Percentiles rank a stretch among this genome's conserved stretches.
phyloP scores from a whole-genome alignment of 2,113 vertebrate genomes.

The Baryphthengus martii region DNA sequence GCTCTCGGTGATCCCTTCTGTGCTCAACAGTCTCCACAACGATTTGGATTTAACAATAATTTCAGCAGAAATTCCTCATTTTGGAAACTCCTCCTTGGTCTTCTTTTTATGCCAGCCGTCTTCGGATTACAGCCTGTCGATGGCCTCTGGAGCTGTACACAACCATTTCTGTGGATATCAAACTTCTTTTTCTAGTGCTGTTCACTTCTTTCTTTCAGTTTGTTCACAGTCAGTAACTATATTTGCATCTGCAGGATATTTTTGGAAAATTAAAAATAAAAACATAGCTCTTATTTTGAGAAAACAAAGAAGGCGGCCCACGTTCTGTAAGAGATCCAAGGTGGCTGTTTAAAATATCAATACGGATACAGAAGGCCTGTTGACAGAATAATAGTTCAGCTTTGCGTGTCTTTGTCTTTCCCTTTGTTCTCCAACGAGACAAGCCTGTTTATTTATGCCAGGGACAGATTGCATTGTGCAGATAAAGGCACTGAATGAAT shows the following conservation, averaged over 20 bases:
- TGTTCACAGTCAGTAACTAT: not conserved
- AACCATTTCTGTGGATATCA: not conserved
- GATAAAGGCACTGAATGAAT: not conserved
- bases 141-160: not conserved
- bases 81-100: not conserved
- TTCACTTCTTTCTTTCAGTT: not conserved
- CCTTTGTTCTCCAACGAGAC: not conserved
- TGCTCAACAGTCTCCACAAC: not conserved
- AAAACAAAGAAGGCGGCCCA: not conserved
- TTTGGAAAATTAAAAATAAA: not conserved
- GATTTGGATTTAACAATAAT: not conserved
- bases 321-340: not conserved
- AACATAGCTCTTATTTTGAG: not conserved
- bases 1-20: not conserved
- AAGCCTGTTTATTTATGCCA: not conserved
- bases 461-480: not conserved
- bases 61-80: not conserved
- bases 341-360: slow-evolving; percentile 20
- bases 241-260: not conserved
- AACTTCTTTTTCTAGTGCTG: not conserved
- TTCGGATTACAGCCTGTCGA: not conserved
- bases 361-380: not conserved
- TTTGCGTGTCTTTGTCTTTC: not conserved
- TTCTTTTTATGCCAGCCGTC: not conserved
- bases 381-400: not conserved